Conservation (phyloP, 2,797 vertebrate genomes). For the Leptoclinus maculatus region DNA sequence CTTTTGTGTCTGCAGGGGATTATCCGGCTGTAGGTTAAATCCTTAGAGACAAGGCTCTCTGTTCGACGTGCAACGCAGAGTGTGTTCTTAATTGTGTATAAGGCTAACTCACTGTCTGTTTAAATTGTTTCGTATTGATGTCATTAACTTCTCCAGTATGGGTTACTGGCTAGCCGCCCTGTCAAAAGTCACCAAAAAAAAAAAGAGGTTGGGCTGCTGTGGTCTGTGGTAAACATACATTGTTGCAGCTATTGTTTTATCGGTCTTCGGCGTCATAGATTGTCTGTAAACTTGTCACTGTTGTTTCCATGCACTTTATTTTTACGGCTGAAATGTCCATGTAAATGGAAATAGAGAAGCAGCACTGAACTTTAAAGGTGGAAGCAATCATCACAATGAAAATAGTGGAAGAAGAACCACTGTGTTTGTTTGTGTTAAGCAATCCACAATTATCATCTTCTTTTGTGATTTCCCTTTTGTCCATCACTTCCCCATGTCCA, state of each 20-base stretch:
- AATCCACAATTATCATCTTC: neutral
- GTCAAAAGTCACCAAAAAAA: neutral
- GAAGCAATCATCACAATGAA: constrained; percentile 5
- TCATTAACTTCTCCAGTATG: neutral
- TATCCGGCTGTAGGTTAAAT: constrained; percentile 78
- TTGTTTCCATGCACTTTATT: neutral
- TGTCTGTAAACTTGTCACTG: neutral
- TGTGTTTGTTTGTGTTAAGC: neutral
- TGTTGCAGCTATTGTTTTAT: constrained; percentile 20
- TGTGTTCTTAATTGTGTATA: constrained; percentile 48
- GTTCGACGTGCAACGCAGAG: constrained; percentile 32
- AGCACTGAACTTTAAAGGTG: neutral
- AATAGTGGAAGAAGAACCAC: constrained; percentile 15
- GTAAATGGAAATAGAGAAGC: constrained; percentile 17
- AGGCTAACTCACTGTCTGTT: constrained; percentile 5
- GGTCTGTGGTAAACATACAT: constrained; percentile 17
- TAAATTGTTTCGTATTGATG: neutral
- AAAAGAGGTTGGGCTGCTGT: neutral
- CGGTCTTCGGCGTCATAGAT: neutral
- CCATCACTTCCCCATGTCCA: constrained; percentile 33
- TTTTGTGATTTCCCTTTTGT: neutral
- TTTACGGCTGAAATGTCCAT: constrained; percentile 4
- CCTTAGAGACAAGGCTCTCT: constrained; percentile 63
- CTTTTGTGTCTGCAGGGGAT: constrained; percentile 83
- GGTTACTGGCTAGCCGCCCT: neutral